Evolutionary conservation across 2,113 vertebrate species (phyloP).

Genomic region (Rallus limicola): DNA sequence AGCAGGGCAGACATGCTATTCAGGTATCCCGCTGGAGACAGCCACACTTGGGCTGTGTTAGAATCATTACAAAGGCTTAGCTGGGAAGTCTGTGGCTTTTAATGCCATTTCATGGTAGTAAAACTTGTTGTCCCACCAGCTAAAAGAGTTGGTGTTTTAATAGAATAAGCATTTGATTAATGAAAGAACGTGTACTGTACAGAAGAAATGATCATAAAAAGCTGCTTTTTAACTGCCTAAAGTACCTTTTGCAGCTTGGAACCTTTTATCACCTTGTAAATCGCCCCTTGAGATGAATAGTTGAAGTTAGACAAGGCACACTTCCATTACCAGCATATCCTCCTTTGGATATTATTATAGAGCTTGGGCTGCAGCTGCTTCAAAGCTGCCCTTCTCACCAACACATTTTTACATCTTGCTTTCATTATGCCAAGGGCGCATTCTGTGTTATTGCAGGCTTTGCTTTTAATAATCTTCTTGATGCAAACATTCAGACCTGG

Average conservation of each 20-base stretch:
- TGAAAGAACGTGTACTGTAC: conserved; percentile 68
- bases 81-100: conserved; percentile 59
- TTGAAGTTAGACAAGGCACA: conserved; percentile 50
- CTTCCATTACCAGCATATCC: conserved; percentile 61
- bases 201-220: conserved; percentile 71
- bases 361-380: conserved; percentile 60
- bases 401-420: conserved; percentile 71
- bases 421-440: conserved; percentile 51
- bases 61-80: conserved; percentile 59
- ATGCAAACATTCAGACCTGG: conserved; percentile 19
- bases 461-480: conserved; percentile 51
- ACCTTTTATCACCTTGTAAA: conserved; percentile 78
- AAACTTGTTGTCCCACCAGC: conserved; percentile 59
- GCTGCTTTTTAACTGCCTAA: conserved; percentile 65
- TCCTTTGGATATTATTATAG: conserved; percentile 45
- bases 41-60: conserved; percentile 48
- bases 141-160: conserved; percentile 66
- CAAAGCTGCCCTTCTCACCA: conserved; percentile 61
- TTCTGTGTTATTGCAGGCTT: conserved; percentile 55
- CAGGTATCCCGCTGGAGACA: background rate
- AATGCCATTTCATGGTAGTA: conserved; percentile 69
- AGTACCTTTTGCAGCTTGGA: conserved; percentile 74
- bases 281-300: conserved; percentile 69
- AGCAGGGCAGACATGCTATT: background rate
- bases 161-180: conserved; percentile 77